A percentile compares a stretch with the other conserved stretches of the same genome.
These are phyloP conservation scores for Pachyuromys duprasi DNA, from an alignment of 2,797 vertebrate genomes.

Conservation along the genomic window DNA sequence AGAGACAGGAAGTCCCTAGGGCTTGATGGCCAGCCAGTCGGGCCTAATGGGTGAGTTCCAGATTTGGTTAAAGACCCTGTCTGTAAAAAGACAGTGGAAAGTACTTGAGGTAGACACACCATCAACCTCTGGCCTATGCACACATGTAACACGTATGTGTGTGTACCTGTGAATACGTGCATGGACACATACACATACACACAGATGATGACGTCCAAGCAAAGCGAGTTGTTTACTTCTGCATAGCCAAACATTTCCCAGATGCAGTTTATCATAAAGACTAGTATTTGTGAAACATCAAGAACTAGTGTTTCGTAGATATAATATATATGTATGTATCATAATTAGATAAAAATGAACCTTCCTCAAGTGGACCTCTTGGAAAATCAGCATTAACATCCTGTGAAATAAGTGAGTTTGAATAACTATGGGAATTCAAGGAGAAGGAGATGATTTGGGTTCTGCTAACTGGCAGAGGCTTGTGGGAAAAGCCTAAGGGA, in stretches of 20 bases:
- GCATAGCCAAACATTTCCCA: not conserved
- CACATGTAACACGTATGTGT: not conserved
- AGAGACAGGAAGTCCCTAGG: not conserved
- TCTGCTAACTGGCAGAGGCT: not conserved
- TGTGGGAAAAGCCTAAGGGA: not conserved
- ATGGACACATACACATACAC: not conserved
- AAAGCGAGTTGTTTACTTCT: not conserved
- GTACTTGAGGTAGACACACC: not conserved
- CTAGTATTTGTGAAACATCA: slow-evolving; percentile 38
- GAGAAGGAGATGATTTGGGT: not conserved
- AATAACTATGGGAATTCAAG: slow-evolving; percentile 18
- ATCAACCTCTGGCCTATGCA: not conserved
- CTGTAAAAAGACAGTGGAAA: not conserved
- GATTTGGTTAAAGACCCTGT: not conserved
- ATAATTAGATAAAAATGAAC: slow-evolving; percentile 51
- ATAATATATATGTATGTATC: not conserved
- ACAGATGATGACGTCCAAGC: not conserved
- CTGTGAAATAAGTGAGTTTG: slow-evolving; percentile 46
- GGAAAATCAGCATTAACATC: slow-evolving; percentile 38
- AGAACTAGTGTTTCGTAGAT: slow-evolving; percentile 5
- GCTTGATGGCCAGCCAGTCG: no score
- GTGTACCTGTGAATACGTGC: not conserved
- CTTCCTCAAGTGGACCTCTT: slow-evolving; percentile 34
- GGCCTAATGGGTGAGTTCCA: not conserved
- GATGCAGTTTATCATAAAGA: slow-evolving; percentile 8